A percentile compares a stretch with the other conserved stretches of the same genome.
Evolutionary conservation across 2,888 invertebrate genomes (phyloP).

Genomic region (Bugula neritina): DNA sequence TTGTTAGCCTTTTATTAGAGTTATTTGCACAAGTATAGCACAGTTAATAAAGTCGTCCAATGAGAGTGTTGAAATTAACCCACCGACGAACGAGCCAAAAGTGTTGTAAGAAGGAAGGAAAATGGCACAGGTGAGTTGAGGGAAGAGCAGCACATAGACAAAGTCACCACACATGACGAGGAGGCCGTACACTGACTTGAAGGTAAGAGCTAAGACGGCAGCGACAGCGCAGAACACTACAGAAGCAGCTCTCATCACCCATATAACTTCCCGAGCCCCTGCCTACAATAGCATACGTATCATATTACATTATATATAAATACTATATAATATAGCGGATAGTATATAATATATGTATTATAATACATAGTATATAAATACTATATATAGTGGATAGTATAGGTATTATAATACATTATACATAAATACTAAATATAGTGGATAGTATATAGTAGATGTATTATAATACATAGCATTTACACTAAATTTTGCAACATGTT

Average conservation of each 20-base stretch:
- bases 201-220: conserved; percentile 34
- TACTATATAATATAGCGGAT: too few relatives aligned
- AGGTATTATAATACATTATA: too few relatives aligned
- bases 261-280: conserved; percentile 34
- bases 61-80: too few relatives aligned
- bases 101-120: conserved; percentile 34
- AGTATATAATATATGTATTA: neutral
- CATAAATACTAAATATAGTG: neutral
- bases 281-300: conserved; percentile 33
- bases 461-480: neutral
- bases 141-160: conserved; percentile 37
- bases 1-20: too few relatives aligned
- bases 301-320: too few relatives aligned
- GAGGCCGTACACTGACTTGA: conserved; percentile 35
- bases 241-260: conserved; percentile 35
- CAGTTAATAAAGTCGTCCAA: too few relatives aligned
- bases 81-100: conserved; percentile 37
- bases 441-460: neutral
- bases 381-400: neutral
- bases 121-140: conserved; percentile 36
- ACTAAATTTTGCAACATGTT: too few relatives aligned
- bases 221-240: conserved; percentile 33
- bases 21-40: too few relatives aligned
- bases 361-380: neutral
- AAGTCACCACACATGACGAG: conserved; percentile 36